Evolutionary conservation across 2,113 vertebrate species (phyloP), one percentile per base, ranked within the genome.

Genomic region (Chroicocephalus ridibundus): DNA sequence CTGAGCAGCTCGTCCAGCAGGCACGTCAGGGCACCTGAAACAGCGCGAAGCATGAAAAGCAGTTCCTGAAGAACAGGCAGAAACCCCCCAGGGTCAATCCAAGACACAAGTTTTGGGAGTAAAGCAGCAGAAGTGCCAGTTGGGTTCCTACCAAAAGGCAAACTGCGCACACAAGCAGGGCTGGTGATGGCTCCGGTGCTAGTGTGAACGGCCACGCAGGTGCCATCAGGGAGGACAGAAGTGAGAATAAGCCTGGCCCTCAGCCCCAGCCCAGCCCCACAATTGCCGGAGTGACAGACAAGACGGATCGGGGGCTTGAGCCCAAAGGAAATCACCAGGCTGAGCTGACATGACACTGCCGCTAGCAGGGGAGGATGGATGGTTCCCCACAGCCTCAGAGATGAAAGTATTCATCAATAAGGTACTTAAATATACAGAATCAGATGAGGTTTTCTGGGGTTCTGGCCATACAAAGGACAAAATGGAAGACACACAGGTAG

Each of bases 201-300:
- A 36, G 22, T 1, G 5, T 6, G 27, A 62, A 46, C 0, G 2
- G 44, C 19, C 82, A 52, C 2, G 5, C 17, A 0, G 32, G 26
- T 21, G 55, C 29, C 3, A 0, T 3, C 0, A 3, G 10, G 61
- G 42, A 58, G 27, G 51, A 40, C 1, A 6, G 64, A 68, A 31
- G 18, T 11, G 81, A 57, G 17, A 44, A 24, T 19, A 29, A 44
- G 11, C 17, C 61, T 52, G 26, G 2, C 47, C 38, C 29, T 32
- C 68, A 58, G 71, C 38, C 29, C n/a, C 68, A 58, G 71, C 44
- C 64, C 64, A 68, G 77, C 69, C 44, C 26, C 40, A 38, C 13
- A 1, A 4, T 17, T 40, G 8, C 19, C 8, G 2, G 8, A 65
- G 68, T 13, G 32, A 72, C 49, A 72, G 42, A 27, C n/a, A 32